A percentile compares a stretch with the other conserved stretches of the same genome.
Evolutionary conservation across 2,113 vertebrate species (phyloP).

Genomic region (Cynopterus brachyotis): DNA sequence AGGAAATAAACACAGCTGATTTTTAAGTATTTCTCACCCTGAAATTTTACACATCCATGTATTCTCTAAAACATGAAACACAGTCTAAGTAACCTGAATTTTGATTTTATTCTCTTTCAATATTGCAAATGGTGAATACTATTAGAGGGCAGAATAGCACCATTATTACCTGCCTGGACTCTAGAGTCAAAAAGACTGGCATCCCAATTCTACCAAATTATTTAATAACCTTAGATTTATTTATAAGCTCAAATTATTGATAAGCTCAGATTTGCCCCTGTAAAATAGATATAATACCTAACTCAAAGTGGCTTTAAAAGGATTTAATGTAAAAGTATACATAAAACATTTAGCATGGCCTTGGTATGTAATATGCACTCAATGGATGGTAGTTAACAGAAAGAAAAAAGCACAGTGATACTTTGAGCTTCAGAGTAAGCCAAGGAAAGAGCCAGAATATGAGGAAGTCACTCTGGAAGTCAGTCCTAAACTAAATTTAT

Average conservation of each 20-base stretch:
- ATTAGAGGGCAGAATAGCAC: not conserved
- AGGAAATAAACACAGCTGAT: not conserved
- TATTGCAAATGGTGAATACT: conserved; percentile 5
- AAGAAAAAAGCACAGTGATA: not conserved
- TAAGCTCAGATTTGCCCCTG: conserved; percentile 20
- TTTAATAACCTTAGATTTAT: not conserved
- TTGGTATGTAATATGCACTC: not conserved
- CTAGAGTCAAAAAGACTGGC: not conserved
- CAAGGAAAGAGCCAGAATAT: not conserved
- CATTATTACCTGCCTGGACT: conserved; percentile 13
- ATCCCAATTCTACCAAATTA: conserved; percentile 9
- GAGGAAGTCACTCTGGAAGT: not conserved
- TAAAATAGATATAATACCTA: conserved; percentile 3
- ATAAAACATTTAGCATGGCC: not conserved
- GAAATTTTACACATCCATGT: not conserved
- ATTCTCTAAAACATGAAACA: conserved; percentile 30
- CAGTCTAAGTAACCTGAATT: conserved; percentile 29
- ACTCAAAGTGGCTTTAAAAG: not conserved
- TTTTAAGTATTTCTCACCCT: not conserved
- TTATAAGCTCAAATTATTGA: too few species aligned
- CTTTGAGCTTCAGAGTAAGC: not conserved
- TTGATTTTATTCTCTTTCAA: not conserved
- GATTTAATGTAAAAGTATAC: not conserved
- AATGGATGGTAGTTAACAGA: conserved; percentile 5
- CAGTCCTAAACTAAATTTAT: not conserved